phyloP scores from a whole-genome alignment of 2,888 invertebrate species.

The Arctia plantaginis region DNA sequence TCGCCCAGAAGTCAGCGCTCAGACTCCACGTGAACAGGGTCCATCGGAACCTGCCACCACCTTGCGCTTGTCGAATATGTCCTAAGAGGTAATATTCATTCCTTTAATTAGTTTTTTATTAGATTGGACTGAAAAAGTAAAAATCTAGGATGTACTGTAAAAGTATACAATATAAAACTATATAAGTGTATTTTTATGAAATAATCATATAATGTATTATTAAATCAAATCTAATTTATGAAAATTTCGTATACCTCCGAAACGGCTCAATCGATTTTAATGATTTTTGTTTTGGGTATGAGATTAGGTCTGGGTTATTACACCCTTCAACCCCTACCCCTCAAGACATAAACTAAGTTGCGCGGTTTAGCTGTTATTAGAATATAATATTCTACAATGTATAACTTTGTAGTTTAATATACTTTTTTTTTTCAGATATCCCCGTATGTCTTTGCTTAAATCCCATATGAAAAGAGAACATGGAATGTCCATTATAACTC shows the following conservation, averaged over 20 bases:
- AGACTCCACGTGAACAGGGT: conserved; percentile 63
- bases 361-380: too few species aligned
- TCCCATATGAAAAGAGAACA: conserved; percentile 73
- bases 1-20: conserved; percentile 68
- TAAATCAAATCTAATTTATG: too few species aligned
- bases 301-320: too few species aligned
- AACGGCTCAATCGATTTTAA: too few species aligned
- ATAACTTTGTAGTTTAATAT: not conserved
- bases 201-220: too few species aligned
- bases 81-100: conserved; percentile 62
- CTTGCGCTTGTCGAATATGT: conserved; percentile 73
- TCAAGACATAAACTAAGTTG: too few species aligned
- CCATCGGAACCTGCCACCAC: conserved; percentile 72
- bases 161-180: too few species aligned
- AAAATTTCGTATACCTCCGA: too few species aligned
- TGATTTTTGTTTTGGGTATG: too few species aligned
- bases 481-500: conserved; percentile 72
- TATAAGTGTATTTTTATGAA: too few species aligned
- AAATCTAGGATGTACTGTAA: too few species aligned
- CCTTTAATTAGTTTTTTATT: not conserved
- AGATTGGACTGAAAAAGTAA: not conserved
- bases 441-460: conserved; percentile 71
- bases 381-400: not conserved
- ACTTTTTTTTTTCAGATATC: conserved; percentile 60
- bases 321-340: too few species aligned